Base-by-base conservation (phyloP, 23 tunicate genomes). In the Styela plicata region DNA sequence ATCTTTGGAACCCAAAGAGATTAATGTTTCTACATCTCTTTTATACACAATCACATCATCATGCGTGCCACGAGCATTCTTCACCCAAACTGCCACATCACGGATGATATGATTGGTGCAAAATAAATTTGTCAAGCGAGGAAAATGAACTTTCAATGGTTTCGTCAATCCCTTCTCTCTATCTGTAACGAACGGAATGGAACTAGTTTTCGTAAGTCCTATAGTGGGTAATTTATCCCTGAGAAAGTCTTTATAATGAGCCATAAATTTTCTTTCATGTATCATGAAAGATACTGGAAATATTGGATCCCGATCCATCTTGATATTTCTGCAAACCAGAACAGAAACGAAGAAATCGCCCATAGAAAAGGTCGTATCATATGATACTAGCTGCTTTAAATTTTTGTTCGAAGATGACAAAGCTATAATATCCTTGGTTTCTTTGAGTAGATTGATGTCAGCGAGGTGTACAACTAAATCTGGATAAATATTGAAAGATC, bases 151-250 rank as follows among this genome's bases (percentile, higher is more conserved):
- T 70, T 53, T 69, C 33, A 82, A 65, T 25, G 63, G 25, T 31
- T 69, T 82, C 23, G 85, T 69, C 31, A 82, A 22, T 2, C 79
- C 79, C 27, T 22, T 82, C 69, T 66, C 71, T 17, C 71, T 7
- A 28, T 66, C 30, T 66, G 71, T 66, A 17, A 66, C 31, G 10
- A 66, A 10, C 7, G 31, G 57, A 13, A 44, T 44, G 7, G 57
- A 7, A 44, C 34, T 80, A 28, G 74, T 37, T 31, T 80, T 80
- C 1, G 73, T 80, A 2, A 80, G 29, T 2, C 52, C 83, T 21
- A 80, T 65, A 1, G 83, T 52, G 17, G 83, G 83, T 2, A 80
- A 80, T 1, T 63, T 80, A 52, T 80, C 73, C n/a, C 57, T 7
- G 7, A 44, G 57, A 44, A 24, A 26, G 69, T 25, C 16, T 17